Conservation (phyloP, 2,888 invertebrate species). For the Boloria euphrosyne region DNA sequence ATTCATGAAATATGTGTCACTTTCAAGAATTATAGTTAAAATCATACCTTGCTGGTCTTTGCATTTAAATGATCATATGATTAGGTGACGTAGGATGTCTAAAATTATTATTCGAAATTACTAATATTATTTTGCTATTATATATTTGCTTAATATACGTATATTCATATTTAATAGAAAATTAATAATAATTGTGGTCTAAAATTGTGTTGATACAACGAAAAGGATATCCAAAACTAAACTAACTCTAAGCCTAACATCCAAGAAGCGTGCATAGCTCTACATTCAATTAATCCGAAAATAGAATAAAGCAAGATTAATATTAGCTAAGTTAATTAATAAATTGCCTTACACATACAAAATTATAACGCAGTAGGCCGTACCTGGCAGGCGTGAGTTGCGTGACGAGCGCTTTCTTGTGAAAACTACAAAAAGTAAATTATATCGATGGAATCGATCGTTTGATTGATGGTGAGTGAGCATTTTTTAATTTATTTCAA, state of each 20-base stretch:
- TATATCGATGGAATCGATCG: conserved; percentile 81
- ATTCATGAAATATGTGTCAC: too few relatives aligned
- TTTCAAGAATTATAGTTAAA: too few relatives aligned
- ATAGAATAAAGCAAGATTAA: conserved; percentile 31
- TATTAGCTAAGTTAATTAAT: conserved; percentile 39
- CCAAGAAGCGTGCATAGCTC: conserved; percentile 9
- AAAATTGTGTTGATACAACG: too few relatives aligned
- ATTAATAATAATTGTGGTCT: too few relatives aligned
- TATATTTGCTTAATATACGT: too few relatives aligned
- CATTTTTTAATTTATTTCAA: conserved; percentile 81
- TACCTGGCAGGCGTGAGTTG: conserved; percentile 75
- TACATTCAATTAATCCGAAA: conserved; percentile 16
- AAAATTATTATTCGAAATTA: too few relatives aligned
- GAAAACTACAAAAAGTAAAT: conserved; percentile 82
- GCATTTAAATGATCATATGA: too few relatives aligned
- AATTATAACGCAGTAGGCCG: conserved; percentile 43
- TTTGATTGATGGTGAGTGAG: conserved; percentile 82
- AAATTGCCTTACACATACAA: conserved; percentile 39
- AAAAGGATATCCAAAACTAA: neutral
- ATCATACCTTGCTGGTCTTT: too few relatives aligned
- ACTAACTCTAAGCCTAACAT: conserved; percentile 7
- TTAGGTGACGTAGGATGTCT: too few relatives aligned
- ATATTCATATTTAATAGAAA: too few relatives aligned
- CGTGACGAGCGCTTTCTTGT: conserved; percentile 77
- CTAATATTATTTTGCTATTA: too few relatives aligned